Evolutionary conservation across 2,797 vertebrate genomes (phyloP), one percentile per base, ranked within the genome.

Genomic region (Eulemur rubriventer): DNA sequence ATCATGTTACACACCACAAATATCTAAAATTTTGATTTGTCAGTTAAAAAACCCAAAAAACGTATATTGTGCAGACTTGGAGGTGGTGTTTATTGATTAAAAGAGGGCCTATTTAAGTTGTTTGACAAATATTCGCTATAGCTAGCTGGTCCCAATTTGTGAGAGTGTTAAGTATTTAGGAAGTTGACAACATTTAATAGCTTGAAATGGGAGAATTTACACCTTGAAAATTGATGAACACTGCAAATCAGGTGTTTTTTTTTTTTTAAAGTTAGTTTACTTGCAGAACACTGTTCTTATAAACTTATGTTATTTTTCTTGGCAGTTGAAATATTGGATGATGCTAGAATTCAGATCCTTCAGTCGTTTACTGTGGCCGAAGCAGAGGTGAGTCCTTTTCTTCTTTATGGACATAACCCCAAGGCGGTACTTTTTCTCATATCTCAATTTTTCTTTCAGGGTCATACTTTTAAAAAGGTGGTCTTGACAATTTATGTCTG

Each of bases 281-380:
- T 7, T 59, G 57, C 4, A 14, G 72, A n/a, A 35, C 26, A 30
- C 7, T 10, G 10, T 28, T 38, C 50, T 96, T 50, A 90, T 30
- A 63, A 41, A 55, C 65, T n/a, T 79, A 24, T 1, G 17, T 94
- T 97, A 79, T 93, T 97, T 80, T 95, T 48, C 96, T 81, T 97
- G 95, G 95, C 98, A 99, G 99, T 97, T 96, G 98, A 98, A 87
- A 95, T 98, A 90, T 73, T 98, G 96, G 98, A 98, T 41, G 98
- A 99, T 41, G 99, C 99, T 91, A 98, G 98, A 98, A 97, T 99
- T 95, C 98, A 98, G 75, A 99, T 99, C 94, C 83, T 99, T 65
- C 98, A 99, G 96, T 98, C 98, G 0, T 93, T 98, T 65, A 98
- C 98, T 3, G 95, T 95, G 24, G 98, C 94, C 4, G 98, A 99